A percentile compares a stretch with the other conserved stretches of the same genome.
These are phyloP conservation scores for Lytechinus variegatus DNA, from an alignment of 35 echinoderm and acorn worm genomes.

Conservation along the genomic window DNA sequence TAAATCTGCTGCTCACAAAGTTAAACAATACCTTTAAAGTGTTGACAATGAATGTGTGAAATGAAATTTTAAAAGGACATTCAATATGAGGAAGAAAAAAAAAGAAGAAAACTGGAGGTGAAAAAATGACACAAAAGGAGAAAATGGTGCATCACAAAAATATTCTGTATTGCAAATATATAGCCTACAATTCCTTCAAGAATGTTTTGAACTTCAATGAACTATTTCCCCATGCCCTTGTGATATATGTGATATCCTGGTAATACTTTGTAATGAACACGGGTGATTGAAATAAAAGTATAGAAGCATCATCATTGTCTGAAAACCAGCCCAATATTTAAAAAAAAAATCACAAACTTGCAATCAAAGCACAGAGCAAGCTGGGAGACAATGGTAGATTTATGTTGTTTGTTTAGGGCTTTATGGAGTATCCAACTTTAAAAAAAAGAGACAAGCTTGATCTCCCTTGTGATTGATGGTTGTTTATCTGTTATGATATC, in stretches of 20 bases:
- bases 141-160: too few relatives aligned
- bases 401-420: constrained; percentile 4
- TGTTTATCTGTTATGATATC: constrained; percentile 14
- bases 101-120: too few relatives aligned
- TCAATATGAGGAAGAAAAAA: too few relatives aligned
- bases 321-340: too few relatives aligned
- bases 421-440: neutral
- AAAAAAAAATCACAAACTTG: neutral
- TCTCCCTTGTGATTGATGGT: neutral
- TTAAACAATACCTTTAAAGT: too few relatives aligned
- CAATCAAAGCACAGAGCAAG: neutral
- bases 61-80: too few relatives aligned
- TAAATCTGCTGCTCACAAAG: too few relatives aligned
- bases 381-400: constrained; percentile 10
- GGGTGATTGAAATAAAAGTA: neutral
- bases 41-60: too few relatives aligned
- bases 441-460: neutral
- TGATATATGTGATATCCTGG: neutral
- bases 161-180: too few relatives aligned
- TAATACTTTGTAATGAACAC: neutral
- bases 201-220: neutral
- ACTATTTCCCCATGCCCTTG: neutral
- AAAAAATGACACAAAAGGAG: too few relatives aligned
- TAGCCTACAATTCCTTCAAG: neutral
- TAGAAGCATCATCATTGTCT: neutral